Evolutionary conservation across 2,797 vertebrate species (phyloP).

Genomic region (Acipenser ruthenus): DNA sequence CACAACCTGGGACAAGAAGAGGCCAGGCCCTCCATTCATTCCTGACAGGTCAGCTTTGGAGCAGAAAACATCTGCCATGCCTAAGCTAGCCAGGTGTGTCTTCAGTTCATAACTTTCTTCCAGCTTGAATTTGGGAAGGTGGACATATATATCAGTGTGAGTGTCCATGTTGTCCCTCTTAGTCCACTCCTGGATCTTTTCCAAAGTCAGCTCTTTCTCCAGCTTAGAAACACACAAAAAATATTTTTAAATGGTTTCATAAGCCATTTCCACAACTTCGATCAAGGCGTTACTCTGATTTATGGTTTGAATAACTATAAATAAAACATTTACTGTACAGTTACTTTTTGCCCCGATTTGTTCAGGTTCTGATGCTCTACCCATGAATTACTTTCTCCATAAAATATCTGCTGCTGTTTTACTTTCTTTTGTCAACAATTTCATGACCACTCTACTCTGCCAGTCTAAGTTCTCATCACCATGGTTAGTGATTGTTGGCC

Average conservation of each 20-base stretch:
- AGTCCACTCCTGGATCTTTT: slow-evolving; percentile 79
- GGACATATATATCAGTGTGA: slow-evolving; percentile 51
- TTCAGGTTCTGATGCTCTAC: no score
- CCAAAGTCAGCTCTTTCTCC: slow-evolving; percentile 64
- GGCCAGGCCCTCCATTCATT: slow-evolving; percentile 63
- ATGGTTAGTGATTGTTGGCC: no score
- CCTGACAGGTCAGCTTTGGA: slow-evolving; percentile 74
- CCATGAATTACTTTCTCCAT: no score
- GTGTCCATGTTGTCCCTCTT: slow-evolving; percentile 48
- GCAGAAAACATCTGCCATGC: slow-evolving; percentile 68
- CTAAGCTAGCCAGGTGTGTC: slow-evolving; percentile 57
- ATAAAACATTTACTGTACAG: background rate
- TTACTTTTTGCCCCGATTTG: no score
- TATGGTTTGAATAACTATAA: background rate
- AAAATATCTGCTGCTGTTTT: no score
- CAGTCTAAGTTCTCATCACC: no score
- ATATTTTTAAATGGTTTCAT: background rate
- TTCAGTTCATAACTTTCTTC: slow-evolving; percentile 73
- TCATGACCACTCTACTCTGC: no score
- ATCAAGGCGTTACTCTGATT: no score
- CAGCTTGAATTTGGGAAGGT: slow-evolving; percentile 81
- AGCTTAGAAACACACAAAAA: slow-evolving; percentile 54
- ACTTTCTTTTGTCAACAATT: no score
- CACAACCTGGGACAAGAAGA: slow-evolving; percentile 74
- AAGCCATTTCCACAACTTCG: background rate